phyloP scores from a whole-genome alignment of 2,888 invertebrate species.

The Lathronympha strigana region DNA sequence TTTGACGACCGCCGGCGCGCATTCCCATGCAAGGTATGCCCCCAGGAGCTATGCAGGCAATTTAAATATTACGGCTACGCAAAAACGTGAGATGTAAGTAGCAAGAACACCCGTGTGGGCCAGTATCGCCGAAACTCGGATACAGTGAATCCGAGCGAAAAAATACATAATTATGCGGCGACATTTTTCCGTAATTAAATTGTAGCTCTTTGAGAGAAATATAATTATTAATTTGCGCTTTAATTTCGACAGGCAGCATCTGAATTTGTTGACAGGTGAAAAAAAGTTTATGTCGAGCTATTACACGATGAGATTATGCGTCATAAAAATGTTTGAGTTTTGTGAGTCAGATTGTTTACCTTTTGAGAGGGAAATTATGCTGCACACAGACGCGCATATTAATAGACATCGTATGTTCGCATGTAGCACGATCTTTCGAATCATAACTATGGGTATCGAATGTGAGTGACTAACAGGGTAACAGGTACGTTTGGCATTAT shows the following conservation, averaged over 20 bases:
- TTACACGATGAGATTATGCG: conserved; percentile 70
- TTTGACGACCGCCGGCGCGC: conserved; percentile 76
- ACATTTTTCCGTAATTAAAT: conserved; percentile 80
- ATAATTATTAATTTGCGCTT: conserved; percentile 74
- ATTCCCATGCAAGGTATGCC: conserved; percentile 83
- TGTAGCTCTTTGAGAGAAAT: conserved; percentile 67
- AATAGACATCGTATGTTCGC: conserved; percentile 2
- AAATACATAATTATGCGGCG: conserved; percentile 69
- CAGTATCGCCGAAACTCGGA: conserved; percentile 68
- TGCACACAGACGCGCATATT: background rate
- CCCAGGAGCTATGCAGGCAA: conserved; percentile 81
- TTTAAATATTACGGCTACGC: conserved; percentile 83
- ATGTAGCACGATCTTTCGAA: too few relatives aligned
- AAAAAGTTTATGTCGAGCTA: conserved; percentile 61
- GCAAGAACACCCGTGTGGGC: conserved; percentile 80
- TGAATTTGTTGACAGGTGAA: conserved; percentile 59
- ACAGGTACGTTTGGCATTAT: background rate
- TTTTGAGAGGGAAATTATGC: conserved; percentile 27
- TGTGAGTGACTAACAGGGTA: background rate
- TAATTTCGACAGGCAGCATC: conserved; percentile 62
- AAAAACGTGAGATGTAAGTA: conserved; percentile 82
- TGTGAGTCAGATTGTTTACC: conserved; percentile 47
- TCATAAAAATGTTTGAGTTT: conserved; percentile 72
- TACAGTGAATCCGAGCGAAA: conserved; percentile 73
- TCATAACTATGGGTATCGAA: too few relatives aligned